Base-by-base conservation (phyloP, 2,113 vertebrate species). In the Mellivora capensis region DNA sequence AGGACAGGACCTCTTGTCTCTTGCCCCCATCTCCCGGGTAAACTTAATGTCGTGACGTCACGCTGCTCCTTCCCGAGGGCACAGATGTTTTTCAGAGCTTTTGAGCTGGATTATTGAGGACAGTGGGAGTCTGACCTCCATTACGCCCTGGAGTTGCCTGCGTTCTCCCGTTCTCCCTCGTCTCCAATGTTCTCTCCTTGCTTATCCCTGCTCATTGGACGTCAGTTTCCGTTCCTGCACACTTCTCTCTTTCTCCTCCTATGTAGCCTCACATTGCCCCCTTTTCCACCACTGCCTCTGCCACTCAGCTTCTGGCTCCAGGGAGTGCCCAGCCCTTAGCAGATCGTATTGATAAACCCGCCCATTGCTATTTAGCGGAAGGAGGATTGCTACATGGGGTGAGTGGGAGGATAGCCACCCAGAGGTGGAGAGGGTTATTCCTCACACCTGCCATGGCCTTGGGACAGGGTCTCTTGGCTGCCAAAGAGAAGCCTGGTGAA, bases 401-500 rank as follows among this genome's bases (percentile, higher is more conserved):
- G 11, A 13, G 6, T 14, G 23, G 31, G 54, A 71, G n/a, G 9
- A 37, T 29, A 42, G 1, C 52, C 64, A 64, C 42, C 10, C 17
- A 27, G 54, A 21, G 44, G 12, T 18, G 49, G 47, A 18, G 23
- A 14, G 61, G 29, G 20, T 20, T 69, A 8, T 11, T 81, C 6
- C 1, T 62, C 83, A 69, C 62, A 87, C 25, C 23, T 18, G 52
- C 42, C 31, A 7, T 0, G 13, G 47, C 27, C 14, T 57, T 76
- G 71, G 23, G 71, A 42, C 25, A 59, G 29, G 23, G 44, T 20
- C 42, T 81, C 7, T 14, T 52, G 21, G 39, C 57, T 88, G 57
- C 44, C 88, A 77, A 71, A 81, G 72, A 74, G 39, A 88, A 86
- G 72, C 67, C 47, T 81, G 81, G 74, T 52, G 85, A 1, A 67